Conservation (phyloP, 1,140 invertebrate genomes). For the Aporrectodea caliginosa region DNA sequence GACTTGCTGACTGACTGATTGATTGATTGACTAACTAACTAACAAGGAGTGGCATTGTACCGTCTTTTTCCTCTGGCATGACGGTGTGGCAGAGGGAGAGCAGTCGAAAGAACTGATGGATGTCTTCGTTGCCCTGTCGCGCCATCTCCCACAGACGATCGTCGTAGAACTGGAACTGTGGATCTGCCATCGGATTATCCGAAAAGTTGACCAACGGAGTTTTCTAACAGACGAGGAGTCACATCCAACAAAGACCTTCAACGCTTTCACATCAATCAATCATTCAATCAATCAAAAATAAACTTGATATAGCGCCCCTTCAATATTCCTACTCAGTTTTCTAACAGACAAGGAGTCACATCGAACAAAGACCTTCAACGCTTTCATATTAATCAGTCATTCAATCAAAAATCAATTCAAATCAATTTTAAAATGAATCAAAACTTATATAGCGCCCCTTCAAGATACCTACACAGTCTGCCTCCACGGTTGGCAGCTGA, state of each 20-base stretch:
- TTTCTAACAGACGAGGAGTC: conserved; percentile 58
- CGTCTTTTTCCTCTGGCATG: conserved; percentile 74
- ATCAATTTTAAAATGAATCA: too few species aligned
- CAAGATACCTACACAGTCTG: conserved; percentile 65
- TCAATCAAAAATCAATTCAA: too few species aligned
- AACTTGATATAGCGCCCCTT: too few species aligned
- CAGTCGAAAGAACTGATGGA: conserved; percentile 83
- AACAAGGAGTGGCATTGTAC: too few species aligned
- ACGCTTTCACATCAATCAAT: too few species aligned
- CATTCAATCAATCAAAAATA: too few species aligned
- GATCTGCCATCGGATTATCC: conserved; percentile 84
- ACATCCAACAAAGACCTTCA: background rate
- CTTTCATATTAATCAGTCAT: too few species aligned
- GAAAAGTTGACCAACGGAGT: conserved; percentile 84
- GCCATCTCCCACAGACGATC: conserved; percentile 78
- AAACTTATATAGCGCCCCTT: too few species aligned
- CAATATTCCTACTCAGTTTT: conserved; percentile 65
- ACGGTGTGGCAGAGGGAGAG: conserved; percentile 96
- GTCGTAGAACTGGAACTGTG: conserved; percentile 92
- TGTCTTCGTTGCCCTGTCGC: conserved; percentile 65
- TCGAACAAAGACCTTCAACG: background rate
- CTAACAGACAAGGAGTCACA: conserved; percentile 55
- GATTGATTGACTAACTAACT: too few species aligned
- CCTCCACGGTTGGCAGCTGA: too few species aligned
- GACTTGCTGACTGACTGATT: too few species aligned